phyloP scores from a whole-genome alignment of 2,888 invertebrate genomes.

The Syrista parreyssii region DNA sequence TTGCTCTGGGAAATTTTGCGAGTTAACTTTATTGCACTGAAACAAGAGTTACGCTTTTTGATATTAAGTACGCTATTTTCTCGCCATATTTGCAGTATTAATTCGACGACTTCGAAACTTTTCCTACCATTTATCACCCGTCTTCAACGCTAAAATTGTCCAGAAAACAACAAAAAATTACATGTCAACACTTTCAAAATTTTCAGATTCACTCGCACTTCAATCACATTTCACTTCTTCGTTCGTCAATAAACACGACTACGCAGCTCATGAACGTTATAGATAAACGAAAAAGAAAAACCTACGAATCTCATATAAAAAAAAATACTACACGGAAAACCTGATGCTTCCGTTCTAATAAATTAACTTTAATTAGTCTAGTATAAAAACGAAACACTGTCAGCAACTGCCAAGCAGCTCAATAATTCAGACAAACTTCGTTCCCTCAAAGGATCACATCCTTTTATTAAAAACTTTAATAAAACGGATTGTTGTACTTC shows the following conservation, averaged over 20 bases:
- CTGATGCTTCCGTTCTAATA: constrained; percentile 5
- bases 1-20: too few relatives aligned
- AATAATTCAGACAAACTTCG: neutral
- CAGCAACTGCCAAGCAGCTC: neutral
- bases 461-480: constrained; percentile 5
- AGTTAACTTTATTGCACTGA: too few relatives aligned
- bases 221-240: neutral
- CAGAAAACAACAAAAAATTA: neutral
- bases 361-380: constrained; percentile 7
- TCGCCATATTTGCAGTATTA: neutral
- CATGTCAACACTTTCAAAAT: neutral
- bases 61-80: neutral
- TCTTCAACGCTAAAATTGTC: neutral
- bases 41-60: neutral
- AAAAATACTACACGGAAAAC: neutral
- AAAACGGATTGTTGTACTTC: neutral
- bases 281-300: neutral
- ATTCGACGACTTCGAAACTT: neutral
- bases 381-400: neutral
- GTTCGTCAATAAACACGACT: neutral
- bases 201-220: neutral
- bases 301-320: neutral
- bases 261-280: neutral
- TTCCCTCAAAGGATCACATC: neutral
- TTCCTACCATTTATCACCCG: neutral